Conservation (phyloP, 2,888 invertebrate genomes). For the Zygothrica quintamaculata region DNA sequence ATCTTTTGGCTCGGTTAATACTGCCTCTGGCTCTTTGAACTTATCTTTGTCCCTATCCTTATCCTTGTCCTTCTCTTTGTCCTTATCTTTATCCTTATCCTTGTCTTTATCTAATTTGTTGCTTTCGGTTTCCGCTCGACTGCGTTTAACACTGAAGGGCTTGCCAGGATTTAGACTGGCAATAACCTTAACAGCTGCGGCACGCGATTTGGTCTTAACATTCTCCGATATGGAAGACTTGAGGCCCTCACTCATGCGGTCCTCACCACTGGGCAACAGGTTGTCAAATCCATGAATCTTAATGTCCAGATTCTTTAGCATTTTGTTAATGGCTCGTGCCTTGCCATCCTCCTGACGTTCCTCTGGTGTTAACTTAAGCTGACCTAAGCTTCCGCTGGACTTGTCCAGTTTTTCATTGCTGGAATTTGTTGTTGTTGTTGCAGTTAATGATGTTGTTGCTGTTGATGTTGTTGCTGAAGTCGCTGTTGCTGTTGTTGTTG, state of each 20-base stretch:
- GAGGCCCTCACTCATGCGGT: slow-evolving; percentile 80
- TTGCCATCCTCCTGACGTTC: slow-evolving; percentile 82
- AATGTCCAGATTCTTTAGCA: slow-evolving; percentile 84
- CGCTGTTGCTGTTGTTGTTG: slow-evolving; percentile 10
- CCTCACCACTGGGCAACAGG: slow-evolving; percentile 81
- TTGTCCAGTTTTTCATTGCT: slow-evolving; percentile 27
- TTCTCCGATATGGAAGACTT: slow-evolving; percentile 85
- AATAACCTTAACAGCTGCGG: slow-evolving; percentile 83
- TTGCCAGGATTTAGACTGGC: slow-evolving; percentile 73
- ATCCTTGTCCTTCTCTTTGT: slow-evolving; percentile 32
- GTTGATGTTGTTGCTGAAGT: slow-evolving; percentile 16
- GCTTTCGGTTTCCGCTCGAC: slow-evolving; percentile 39
- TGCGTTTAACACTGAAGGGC: slow-evolving; percentile 51
- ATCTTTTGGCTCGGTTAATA: slow-evolving; percentile 35
- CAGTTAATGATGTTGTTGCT: slow-evolving; percentile 9
- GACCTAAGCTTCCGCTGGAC: slow-evolving; percentile 12
- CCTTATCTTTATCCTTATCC: slow-evolving; percentile 18
- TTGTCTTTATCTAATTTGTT: slow-evolving; percentile 27
- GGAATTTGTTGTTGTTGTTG: slow-evolving; percentile 13
- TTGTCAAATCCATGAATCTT: slow-evolving; percentile 84
- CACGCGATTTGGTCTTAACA: slow-evolving; percentile 84
- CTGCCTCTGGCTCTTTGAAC: slow-evolving; percentile 36
- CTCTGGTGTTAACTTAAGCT: slow-evolving; percentile 53
- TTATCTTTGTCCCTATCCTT: slow-evolving; percentile 32
- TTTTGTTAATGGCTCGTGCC: slow-evolving; percentile 83